Conservation (phyloP, 1,140 invertebrate species). For the Drosophila littoralis region DNA sequence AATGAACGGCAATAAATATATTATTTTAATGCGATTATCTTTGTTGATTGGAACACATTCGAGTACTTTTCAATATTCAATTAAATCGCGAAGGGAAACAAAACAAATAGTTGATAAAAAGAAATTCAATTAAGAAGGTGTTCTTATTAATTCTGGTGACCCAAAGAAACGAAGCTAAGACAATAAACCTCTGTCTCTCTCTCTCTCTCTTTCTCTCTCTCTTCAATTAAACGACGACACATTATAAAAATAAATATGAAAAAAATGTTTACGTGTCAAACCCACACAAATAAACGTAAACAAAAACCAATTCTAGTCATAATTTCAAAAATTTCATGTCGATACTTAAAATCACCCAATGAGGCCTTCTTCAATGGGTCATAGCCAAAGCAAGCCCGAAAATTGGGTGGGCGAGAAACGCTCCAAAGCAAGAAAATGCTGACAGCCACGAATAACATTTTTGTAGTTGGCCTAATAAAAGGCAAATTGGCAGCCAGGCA, state of each 20-base stretch:
- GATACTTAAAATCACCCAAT: conserved; percentile 35
- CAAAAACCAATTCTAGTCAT: conserved; percentile 9
- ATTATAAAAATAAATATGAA: conserved; percentile 7
- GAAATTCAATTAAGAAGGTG: too few relatives aligned
- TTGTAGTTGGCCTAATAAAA: conserved; percentile 71
- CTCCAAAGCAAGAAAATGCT: conserved; percentile 55
- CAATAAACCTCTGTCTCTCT: neutral
- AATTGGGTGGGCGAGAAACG: conserved; percentile 58
- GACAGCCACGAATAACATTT: conserved; percentile 52
- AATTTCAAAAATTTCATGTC: conserved; percentile 38
- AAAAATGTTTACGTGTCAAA: conserved; percentile 43
- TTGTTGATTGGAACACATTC: conserved; percentile 8
- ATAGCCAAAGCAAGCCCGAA: conserved; percentile 39
- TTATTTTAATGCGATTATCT: conserved; percentile 35
- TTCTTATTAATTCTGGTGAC: conserved; percentile 20
- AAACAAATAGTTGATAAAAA: neutral
- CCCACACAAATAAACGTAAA: conserved; percentile 26
- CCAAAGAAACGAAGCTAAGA: conserved; percentile 14
- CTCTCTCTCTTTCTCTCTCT: too few relatives aligned
- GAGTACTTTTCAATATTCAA: conserved; percentile 13
- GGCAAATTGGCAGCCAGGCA: conserved; percentile 57
- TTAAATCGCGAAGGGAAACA: conserved; percentile 10
- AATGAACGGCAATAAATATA: conserved; percentile 22
- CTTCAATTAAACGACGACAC: neutral
- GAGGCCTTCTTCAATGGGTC: conserved; percentile 63